A percentile compares a stretch with the other conserved stretches of the same genome.
These are phyloP conservation scores for Proteles cristata DNA, from an alignment of 2,113 vertebrate species.

Conservation along the genomic window DNA sequence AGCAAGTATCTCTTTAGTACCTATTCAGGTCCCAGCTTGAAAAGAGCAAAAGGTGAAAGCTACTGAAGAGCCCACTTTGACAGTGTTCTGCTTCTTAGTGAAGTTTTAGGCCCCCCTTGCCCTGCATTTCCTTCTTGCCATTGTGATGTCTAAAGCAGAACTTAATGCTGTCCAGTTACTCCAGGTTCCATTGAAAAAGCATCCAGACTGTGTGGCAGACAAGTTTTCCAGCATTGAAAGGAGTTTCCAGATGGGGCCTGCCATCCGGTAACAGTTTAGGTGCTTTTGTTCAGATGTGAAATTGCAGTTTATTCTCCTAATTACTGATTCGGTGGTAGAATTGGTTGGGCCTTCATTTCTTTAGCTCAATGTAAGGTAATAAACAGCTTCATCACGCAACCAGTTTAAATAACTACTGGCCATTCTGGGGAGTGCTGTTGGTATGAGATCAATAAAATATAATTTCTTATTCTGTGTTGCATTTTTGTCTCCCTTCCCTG, in stretches of 20 bases:
- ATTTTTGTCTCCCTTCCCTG: conserved; percentile 27
- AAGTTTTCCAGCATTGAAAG: neutral
- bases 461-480: conserved; percentile 28
- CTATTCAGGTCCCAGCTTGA: neutral
- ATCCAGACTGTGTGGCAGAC: neutral
- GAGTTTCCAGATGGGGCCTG: neutral
- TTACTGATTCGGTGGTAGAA: conserved; percentile 50
- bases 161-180: neutral
- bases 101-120: neutral
- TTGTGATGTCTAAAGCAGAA: conserved; percentile 43
- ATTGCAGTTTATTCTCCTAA: conserved; percentile 50
- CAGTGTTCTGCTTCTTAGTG: neutral
- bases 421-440: neutral
- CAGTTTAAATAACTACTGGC: conserved; percentile 53
- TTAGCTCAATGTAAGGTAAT: conserved; percentile 44
- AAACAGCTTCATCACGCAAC: conserved; percentile 46
- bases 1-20: neutral
- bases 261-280: neutral
- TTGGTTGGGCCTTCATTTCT: conserved; percentile 46
- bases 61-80: neutral
- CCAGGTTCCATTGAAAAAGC: neutral
- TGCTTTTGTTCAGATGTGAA: conserved; percentile 43
- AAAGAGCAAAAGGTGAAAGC: neutral
- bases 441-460: conserved; percentile 46
- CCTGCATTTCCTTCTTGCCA: conserved; percentile 40